Conservation (phyloP, 2,797 vertebrate species). For the Spea hammondii region DNA sequence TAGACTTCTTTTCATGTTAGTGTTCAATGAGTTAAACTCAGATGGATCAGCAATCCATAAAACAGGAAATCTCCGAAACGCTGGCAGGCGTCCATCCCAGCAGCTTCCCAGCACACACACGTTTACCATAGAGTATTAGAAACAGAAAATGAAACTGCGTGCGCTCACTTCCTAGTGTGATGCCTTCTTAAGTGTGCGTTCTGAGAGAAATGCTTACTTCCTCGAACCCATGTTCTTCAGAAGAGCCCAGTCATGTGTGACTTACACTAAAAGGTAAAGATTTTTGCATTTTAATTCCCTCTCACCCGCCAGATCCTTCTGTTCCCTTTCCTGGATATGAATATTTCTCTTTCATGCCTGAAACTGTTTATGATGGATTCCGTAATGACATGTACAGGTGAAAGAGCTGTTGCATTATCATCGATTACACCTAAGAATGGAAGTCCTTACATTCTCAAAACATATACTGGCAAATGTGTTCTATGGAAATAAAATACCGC, state of each 20-base stretch:
- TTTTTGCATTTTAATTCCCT: background rate
- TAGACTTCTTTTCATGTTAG: too few species aligned
- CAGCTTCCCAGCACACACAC: background rate
- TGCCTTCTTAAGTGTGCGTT: background rate
- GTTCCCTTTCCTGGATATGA: background rate
- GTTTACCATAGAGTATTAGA: conserved; percentile 16
- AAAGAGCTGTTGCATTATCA: too few species aligned
- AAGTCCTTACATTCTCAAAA: too few species aligned
- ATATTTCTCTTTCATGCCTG: too few species aligned
- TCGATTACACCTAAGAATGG: too few species aligned
- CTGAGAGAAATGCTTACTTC: background rate
- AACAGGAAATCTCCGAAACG: too few species aligned
- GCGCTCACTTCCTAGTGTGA: conserved; percentile 17
- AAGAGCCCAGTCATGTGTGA: conserved; percentile 6
- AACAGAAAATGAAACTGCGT: conserved; percentile 27
- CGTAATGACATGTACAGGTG: too few species aligned
- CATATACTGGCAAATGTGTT: too few species aligned
- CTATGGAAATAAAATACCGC: too few species aligned
- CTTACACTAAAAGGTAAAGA: conserved; percentile 20
- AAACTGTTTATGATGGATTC: too few species aligned
- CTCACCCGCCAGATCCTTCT: background rate
- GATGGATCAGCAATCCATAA: too few species aligned
- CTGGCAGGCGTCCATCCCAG: background rate
- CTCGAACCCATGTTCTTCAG: conserved; percentile 7
- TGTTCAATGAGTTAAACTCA: too few species aligned